A percentile compares a stretch with the other conserved stretches of the same genome.
Evolutionary conservation across 2,888 invertebrate genomes (phyloP).

Genomic region (Tiliacea citrago): DNA sequence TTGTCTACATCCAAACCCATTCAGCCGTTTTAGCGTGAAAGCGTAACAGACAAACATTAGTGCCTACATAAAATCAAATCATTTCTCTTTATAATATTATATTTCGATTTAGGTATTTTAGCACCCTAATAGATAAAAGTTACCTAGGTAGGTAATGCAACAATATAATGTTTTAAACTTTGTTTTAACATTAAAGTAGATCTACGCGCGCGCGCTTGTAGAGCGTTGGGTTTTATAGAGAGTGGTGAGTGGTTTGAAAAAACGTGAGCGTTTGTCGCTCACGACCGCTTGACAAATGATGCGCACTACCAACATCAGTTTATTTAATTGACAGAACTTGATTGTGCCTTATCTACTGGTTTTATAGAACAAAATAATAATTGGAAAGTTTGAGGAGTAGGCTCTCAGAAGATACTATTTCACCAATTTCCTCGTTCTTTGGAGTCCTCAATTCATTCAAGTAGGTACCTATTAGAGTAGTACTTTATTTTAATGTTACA

Average conservation of each 20-base stretch:
- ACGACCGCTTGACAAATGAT: conserved; percentile 43
- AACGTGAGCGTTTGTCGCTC: conserved; percentile 17
- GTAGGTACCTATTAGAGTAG: no score
- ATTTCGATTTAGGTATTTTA: not conserved
- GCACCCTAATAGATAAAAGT: no score
- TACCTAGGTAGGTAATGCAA: no score
- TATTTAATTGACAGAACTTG: conserved; percentile 7
- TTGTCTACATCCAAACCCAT: no score
- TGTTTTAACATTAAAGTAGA: no score
- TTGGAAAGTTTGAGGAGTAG: not conserved
- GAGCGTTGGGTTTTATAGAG: conserved; percentile 7
- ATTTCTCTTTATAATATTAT: not conserved
- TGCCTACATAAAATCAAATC: no score
- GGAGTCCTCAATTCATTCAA: no score
- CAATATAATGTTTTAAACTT: no score
- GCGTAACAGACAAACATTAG: no score
- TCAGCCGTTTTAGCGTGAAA: no score
- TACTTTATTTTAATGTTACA: no score
- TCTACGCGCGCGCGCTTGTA: not conserved
- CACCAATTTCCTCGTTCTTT: not conserved
- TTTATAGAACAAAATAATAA: not conserved
- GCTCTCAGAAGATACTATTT: not conserved
- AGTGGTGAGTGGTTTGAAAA: conserved; percentile 15
- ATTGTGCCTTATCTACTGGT: conserved; percentile 21
- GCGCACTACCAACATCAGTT: conserved; percentile 6